Evolutionary conservation across 2,113 vertebrate species (phyloP).

Genomic region (Lutjanus erythropterus): DNA sequence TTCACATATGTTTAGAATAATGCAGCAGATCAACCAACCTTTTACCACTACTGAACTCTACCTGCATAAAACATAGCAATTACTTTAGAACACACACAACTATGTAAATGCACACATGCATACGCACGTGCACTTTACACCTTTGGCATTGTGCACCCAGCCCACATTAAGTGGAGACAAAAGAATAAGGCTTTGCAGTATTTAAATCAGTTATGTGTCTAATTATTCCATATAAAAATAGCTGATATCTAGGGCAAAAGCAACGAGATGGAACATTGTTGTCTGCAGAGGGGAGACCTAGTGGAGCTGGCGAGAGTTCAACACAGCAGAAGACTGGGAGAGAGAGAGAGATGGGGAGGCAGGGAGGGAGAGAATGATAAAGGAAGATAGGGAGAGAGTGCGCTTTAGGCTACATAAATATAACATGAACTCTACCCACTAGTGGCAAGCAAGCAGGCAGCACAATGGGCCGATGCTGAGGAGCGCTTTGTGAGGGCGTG

Average conservation of each 20-base stretch:
- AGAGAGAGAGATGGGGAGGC: conserved; percentile 45
- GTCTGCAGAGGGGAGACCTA: conserved; percentile 85
- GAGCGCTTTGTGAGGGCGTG: conserved; percentile 60
- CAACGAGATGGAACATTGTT: conserved; percentile 84
- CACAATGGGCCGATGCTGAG: conserved; percentile 75
- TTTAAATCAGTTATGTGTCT: conserved; percentile 87
- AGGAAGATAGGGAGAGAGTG: conserved; percentile 65
- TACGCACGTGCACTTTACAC: conserved; percentile 13
- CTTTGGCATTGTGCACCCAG: conserved; percentile 48
- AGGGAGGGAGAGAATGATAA: conserved; percentile 39
- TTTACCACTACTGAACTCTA: not conserved
- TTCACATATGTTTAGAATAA: conserved; percentile 9
- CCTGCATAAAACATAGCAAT: not conserved
- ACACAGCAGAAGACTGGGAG: conserved; percentile 71
- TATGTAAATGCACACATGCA: not conserved
- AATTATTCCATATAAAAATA: conserved; percentile 86
- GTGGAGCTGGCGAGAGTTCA: conserved; percentile 83
- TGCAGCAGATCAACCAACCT: not conserved
- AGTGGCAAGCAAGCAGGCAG: conserved; percentile 69
- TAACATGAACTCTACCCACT: conserved; percentile 83
- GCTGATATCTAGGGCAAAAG: conserved; percentile 84
- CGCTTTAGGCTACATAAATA: conserved; percentile 87
- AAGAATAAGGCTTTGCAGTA: conserved; percentile 81
- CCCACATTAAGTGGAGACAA: conserved; percentile 74
- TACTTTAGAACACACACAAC: conserved; percentile 12